Conservation (phyloP, 1,140 invertebrate species). For the Trichogramma pretiosum region DNA sequence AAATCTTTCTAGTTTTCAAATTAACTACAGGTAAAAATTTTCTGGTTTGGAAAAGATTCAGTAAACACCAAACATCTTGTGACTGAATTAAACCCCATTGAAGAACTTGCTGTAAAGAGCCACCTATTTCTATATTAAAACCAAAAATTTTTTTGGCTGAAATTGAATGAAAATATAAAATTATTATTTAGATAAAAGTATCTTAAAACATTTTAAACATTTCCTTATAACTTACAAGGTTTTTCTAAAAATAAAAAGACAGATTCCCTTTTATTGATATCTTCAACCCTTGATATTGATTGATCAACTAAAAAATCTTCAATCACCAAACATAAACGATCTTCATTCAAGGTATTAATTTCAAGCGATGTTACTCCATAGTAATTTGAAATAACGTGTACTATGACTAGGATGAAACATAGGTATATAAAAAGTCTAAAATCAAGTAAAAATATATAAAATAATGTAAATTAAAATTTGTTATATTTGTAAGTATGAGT, state of each 20-base stretch:
- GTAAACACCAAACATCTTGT: conserved; percentile 31
- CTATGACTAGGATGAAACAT: conserved; percentile 62
- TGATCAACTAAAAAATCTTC: conserved; percentile 50
- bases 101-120: conserved; percentile 45
- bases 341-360: conserved; percentile 72
- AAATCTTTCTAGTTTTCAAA: conserved; percentile 37
- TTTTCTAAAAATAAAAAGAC: conserved; percentile 46
- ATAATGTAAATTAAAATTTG: not conserved
- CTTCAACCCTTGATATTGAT: conserved; percentile 42
- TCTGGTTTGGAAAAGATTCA: conserved; percentile 36
- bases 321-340: conserved; percentile 60
- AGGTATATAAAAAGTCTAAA: conserved; percentile 57
- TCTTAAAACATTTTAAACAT: conserved; percentile 29
- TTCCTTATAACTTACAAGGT: conserved; percentile 34
- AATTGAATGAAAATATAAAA: too few species aligned
- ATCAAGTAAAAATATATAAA: conserved; percentile 14
- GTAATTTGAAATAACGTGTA: conserved; percentile 84
- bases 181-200: too few species aligned
- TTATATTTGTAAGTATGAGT: conserved; percentile 1
- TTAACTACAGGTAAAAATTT: conserved; percentile 46
- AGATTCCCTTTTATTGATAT: conserved; percentile 52
- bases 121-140: conserved; percentile 46
- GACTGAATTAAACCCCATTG: conserved; percentile 29
- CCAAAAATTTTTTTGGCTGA: conserved; percentile 45
- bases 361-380: conserved; percentile 65